Percentiles rank a stretch among this genome's conserved stretches.
phyloP scores from a whole-genome alignment of 53 echinoderm and acorn worm genomes.

The Hippasteria phrygiana region DNA sequence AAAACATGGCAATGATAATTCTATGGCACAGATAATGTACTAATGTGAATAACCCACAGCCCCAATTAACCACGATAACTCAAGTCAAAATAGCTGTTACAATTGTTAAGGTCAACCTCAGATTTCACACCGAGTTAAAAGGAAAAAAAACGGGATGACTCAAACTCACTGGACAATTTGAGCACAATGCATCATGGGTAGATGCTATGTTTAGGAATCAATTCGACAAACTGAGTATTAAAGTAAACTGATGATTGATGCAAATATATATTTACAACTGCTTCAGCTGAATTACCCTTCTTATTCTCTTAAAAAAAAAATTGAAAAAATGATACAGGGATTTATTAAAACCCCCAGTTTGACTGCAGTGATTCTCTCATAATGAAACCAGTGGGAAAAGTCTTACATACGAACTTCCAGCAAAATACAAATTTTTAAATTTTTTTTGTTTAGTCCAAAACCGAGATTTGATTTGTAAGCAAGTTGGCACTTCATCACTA shows the following conservation, averaged over 20 bases:
- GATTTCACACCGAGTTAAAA: background rate
- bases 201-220: background rate
- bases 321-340: background rate
- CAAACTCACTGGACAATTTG: too few species aligned
- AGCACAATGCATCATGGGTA: slow-evolving; percentile 36
- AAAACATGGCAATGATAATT: too few species aligned
- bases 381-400: background rate
- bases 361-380: background rate
- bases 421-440: too few species aligned
- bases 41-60: too few species aligned
- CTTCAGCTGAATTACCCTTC: too few species aligned
- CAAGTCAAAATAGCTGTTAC: too few species aligned
- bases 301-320: background rate
- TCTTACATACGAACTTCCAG: too few species aligned
- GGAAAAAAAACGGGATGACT: background rate
- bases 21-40: too few species aligned
- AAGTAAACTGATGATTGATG: background rate
- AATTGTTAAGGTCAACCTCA: background rate
- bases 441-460: too few species aligned
- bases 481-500: too few species aligned
- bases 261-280: slow-evolving; percentile 38
- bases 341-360: background rate
- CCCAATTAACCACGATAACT: too few species aligned
- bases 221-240: background rate
- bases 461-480: too few species aligned